A percentile compares a stretch with the other conserved stretches of the same genome.
Evolutionary conservation across 2,113 vertebrate genomes (phyloP).

Genomic region (Laterallus jamaicensis): DNA sequence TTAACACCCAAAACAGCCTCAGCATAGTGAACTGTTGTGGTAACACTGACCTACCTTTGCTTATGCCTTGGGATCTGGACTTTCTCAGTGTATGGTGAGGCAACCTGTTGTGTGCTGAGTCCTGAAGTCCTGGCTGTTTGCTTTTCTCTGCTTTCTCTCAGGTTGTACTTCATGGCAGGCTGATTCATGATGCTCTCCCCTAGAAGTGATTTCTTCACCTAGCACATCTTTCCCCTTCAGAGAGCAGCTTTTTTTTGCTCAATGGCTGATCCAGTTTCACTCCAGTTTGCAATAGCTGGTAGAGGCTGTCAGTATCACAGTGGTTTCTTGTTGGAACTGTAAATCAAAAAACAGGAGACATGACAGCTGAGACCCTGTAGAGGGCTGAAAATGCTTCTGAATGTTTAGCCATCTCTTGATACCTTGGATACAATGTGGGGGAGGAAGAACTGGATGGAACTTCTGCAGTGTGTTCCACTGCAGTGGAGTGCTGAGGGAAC

Average conservation of each 20-base stretch:
- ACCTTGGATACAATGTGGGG: neutral
- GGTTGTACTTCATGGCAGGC: neutral
- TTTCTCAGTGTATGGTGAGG: slow-evolving; percentile 1
- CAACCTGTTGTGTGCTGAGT: neutral
- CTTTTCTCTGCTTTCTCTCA: neutral
- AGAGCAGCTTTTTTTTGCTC: neutral
- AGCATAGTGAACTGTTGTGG: slow-evolving; percentile 15
- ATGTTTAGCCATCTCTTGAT: neutral
- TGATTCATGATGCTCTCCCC: neutral
- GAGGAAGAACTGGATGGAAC: neutral
- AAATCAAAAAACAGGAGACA: neutral
- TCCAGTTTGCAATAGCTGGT: neutral
- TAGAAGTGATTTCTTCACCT: neutral
- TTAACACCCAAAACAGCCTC: neutral
- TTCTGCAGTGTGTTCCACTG: fast-evolving
- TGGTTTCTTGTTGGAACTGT: neutral
- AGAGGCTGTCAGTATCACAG: neutral
- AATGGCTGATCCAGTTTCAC: neutral
- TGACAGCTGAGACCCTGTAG: neutral
- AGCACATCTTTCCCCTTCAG: neutral
- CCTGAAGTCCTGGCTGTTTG: neutral
- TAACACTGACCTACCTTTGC: slow-evolving; percentile 7
- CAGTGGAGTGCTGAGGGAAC: neutral
- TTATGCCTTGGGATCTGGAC: slow-evolving; percentile 24
- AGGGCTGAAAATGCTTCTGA: neutral